A percentile compares a stretch with the other conserved stretches of the same genome.
These are phyloP conservation scores for Sebastiscus tertius DNA, from an alignment of 2,797 vertebrate species.

Conservation along the genomic window DNA sequence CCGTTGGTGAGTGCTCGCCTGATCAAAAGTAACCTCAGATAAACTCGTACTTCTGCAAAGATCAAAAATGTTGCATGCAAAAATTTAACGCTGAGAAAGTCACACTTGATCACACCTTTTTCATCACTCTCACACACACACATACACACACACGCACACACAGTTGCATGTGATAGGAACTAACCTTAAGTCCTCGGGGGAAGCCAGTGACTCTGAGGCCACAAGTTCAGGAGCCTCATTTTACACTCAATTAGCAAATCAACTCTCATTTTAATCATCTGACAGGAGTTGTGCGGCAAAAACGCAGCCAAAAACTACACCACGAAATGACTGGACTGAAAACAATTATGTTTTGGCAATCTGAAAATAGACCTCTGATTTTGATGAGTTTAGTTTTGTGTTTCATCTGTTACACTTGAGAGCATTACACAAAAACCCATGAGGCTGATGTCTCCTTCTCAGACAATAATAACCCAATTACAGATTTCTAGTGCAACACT, in stretches of 20 bases:
- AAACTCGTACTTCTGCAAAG: not conserved
- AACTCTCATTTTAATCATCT: conserved; percentile 33
- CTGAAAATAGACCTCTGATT: conserved; percentile 42
- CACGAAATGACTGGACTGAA: conserved; percentile 34
- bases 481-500: conserved; percentile 7
- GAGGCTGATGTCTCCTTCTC: conserved; percentile 21
- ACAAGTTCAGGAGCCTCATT: conserved; percentile 46
- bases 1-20: not conserved
- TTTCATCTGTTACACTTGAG: conserved; percentile 39
- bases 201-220: conserved; percentile 24
- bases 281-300: conserved; percentile 8
- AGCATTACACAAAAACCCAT: conserved; percentile 22
- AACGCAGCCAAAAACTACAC: conserved; percentile 10
- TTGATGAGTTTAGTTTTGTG: conserved; percentile 35
- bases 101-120: not conserved
- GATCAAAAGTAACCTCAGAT: conserved; percentile 18
- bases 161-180: not conserved
- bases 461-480: conserved; percentile 48
- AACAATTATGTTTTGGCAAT: conserved; percentile 44
- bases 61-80: conserved; percentile 17
- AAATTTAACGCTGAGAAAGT: not conserved
- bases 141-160: not conserved
- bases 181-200: not conserved
- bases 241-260: conserved; percentile 60
- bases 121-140: not conserved